Evolutionary conservation across 1,140 invertebrate genomes (phyloP), one percentile per base, ranked within the genome.

Genomic region (Propsilocerus akamusi): DNA sequence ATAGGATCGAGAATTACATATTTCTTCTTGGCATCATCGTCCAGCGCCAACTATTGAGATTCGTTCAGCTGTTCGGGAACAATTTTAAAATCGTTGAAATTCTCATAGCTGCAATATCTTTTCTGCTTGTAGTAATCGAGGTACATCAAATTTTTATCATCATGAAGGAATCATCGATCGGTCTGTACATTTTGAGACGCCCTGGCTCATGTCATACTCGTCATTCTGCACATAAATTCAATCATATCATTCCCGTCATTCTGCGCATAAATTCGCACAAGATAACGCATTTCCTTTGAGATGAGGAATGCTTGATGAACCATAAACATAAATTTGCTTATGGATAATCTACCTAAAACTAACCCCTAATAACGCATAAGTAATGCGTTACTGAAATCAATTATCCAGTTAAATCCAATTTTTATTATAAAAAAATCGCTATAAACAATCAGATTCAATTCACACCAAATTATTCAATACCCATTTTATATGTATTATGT

Each of bases 241-340:
- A 53, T 77, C 78, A 11, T 74, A 65, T 30, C 72, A 76, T 67
- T 41, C n/a, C n/a, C 10, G 10, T 7, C 22, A n/a, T n/a, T n/a
- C n/a, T 41, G 5, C 22, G n/a, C 3, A 8, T 41, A 20, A 20
- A 20, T 20, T 81, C 72, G 66, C 80, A 86, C 51, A 91, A 69
- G 17, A 85, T 59, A 62, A 88, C 77, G 63, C 89, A 82, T 48
- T 71, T 66, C 55, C 81, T 84, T 32, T 34, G 51, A 26, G 5
- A 51, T 48, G 4, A 25, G 26, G 10, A 51, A 50, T 20, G 11
- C 28, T 48, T 47, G 50, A 26, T 11, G 12, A 30, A 26, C 47
- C 34, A 8, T 25, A 14, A 24, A 8, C 32, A 52, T 48, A 46
- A 26, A 53, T n/a, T n/a, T n/a, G n/a, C n/a, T n/a, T n/a, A n/a